A percentile compares a stretch with the other conserved stretches of the same genome.
These are phyloP conservation scores for Invenusta paracnida DNA, from an alignment of 2,888 invertebrate species.

Conservation along the genomic window DNA sequence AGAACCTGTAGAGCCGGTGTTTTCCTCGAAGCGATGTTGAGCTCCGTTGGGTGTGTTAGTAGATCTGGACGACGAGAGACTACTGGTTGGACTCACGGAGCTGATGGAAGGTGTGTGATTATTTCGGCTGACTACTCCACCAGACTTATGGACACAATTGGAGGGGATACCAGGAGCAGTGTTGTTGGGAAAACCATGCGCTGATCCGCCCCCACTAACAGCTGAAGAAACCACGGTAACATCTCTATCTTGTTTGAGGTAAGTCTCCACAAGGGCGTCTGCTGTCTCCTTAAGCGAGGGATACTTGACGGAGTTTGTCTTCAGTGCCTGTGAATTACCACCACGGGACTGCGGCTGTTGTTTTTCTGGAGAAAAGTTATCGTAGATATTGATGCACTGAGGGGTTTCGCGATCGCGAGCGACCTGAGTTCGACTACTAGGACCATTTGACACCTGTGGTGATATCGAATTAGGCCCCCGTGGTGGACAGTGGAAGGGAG, in stretches of 20 bases:
- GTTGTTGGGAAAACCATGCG: background rate
- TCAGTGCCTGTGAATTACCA: background rate
- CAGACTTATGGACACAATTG: background rate
- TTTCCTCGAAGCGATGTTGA: background rate
- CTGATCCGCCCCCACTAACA: background rate
- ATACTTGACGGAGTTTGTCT: background rate
- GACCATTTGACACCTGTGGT: background rate
- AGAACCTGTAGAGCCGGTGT: background rate
- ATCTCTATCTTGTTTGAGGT: background rate
- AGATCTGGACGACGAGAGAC: background rate
- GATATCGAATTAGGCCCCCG: background rate
- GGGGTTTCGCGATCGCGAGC: background rate
- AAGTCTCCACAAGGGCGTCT: background rate
- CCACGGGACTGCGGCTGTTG: background rate
- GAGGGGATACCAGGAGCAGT: background rate
- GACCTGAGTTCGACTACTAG: background rate
- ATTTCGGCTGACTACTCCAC: background rate
- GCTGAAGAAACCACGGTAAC: background rate
- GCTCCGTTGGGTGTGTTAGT: background rate
- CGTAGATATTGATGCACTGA: background rate
- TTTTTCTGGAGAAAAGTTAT: background rate
- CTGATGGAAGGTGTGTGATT: background rate
- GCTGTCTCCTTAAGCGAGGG: background rate
- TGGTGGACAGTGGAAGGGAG: background rate
- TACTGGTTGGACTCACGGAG: background rate